phyloP scores from a whole-genome alignment of 2,888 invertebrate genomes.

The Sicus ferrugineus region DNA sequence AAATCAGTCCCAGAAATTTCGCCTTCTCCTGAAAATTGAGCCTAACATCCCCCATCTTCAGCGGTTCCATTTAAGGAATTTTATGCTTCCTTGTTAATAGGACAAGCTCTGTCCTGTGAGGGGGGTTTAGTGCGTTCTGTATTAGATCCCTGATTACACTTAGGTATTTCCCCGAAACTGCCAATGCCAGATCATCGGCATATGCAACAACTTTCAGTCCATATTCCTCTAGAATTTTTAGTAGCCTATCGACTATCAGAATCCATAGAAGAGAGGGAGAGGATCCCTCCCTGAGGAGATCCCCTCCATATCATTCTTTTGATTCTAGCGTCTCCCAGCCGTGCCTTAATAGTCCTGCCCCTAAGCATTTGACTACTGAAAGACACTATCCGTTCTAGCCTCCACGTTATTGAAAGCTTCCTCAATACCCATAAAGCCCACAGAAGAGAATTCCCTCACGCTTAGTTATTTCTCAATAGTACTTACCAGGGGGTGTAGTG shows the following conservation, averaged over 20 bases:
- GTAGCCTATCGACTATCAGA: neutral
- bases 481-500: too few relatives aligned
- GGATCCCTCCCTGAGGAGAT: too few relatives aligned
- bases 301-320: neutral
- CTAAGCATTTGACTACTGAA: neutral
- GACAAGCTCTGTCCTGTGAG: neutral
- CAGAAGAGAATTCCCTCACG: neutral
- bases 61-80: neutral
- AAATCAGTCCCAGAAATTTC: too few relatives aligned
- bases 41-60: neutral
- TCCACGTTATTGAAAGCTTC: neutral
- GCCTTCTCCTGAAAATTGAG: too few relatives aligned
- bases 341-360: neutral
- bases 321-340: neutral
- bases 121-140: neutral
- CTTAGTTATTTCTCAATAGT: neutral
- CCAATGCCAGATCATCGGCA: too few relatives aligned
- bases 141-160: neutral
- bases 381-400: neutral
- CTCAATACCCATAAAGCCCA: neutral
- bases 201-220: too few relatives aligned
- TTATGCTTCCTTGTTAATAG: neutral
- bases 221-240: neutral
- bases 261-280: neutral
- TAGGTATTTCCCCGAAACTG: neutral